Conservation (phyloP, 2,113 vertebrate genomes). For the Shinisaurus crocodilurus region DNA sequence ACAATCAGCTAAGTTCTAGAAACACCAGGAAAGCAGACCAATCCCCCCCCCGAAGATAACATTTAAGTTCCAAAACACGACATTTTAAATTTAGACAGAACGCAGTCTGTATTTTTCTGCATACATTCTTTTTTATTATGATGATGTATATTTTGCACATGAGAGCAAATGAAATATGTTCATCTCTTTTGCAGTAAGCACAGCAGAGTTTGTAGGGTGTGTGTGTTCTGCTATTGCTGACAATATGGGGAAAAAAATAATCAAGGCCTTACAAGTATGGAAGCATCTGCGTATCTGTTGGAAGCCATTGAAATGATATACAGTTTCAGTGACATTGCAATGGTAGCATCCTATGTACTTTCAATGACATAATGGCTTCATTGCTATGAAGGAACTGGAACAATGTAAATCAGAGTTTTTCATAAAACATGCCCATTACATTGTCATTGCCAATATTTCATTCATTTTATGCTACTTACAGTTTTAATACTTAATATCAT, state of each 20-base stretch:
- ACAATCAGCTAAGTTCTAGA: background rate
- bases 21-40: background rate
- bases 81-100: background rate
- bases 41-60: background rate
- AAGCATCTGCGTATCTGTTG: background rate
- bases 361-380: conserved; percentile 6
- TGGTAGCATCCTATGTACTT: background rate
- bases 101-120: background rate
- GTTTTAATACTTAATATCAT: conserved; percentile 26
- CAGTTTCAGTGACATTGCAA: background rate
- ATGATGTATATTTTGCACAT: background rate
- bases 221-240: background rate
- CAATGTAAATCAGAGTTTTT: conserved; percentile 29
- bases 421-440: background rate
- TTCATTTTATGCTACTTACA: conserved; percentile 8
- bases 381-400: conserved; percentile 16
- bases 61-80: background rate
- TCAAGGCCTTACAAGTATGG: background rate
- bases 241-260: background rate
- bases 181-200: background rate
- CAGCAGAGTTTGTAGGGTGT: background rate
- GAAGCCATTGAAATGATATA: background rate
- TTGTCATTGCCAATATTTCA: conserved; percentile 16
- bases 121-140: background rate
- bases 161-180: background rate